phyloP scores from a whole-genome alignment of 2,888 invertebrate genomes.

The Baccha elongata region DNA sequence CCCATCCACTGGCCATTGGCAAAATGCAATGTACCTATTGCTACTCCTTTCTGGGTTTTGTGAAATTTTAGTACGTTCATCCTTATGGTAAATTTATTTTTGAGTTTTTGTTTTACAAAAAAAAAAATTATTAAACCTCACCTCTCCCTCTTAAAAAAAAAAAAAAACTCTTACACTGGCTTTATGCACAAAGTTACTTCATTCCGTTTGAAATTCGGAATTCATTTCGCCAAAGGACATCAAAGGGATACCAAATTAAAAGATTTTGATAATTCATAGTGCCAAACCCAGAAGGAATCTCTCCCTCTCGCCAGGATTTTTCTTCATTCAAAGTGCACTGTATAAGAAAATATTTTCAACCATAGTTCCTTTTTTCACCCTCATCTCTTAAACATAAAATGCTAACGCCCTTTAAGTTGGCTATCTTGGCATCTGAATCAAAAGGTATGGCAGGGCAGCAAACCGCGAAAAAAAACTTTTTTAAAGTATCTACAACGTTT shows the following conservation, averaged over 20 bases:
- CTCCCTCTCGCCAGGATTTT: neutral
- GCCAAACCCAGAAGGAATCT: conserved; percentile 24
- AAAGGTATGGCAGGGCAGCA: conserved; percentile 29
- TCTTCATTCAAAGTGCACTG: conserved; percentile 40
- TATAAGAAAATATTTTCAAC: conserved; percentile 28
- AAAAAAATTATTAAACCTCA: neutral
- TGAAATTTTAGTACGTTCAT: conserved; percentile 23
- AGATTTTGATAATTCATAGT: conserved; percentile 70
- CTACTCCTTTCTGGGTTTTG: conserved; percentile 8
- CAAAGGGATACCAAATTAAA: conserved; percentile 65
- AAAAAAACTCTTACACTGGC: conserved; percentile 14
- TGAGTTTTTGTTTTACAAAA: conserved; percentile 5
- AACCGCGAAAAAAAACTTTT: conserved; percentile 44
- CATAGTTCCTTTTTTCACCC: neutral
- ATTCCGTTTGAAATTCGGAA: conserved; percentile 57
- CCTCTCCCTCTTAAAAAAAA: neutral
- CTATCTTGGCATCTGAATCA: conserved; percentile 40
- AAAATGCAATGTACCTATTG: conserved; percentile 28
- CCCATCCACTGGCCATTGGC: conserved; percentile 38
- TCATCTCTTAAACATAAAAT: conserved; percentile 17
- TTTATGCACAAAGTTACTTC: conserved; percentile 61
- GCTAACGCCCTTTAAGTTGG: conserved; percentile 30
- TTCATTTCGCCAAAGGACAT: conserved; percentile 52
- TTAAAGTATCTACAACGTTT: conserved; percentile 37
- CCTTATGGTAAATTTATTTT: conserved; percentile 43